Evolutionary conservation across 2,888 invertebrate genomes (phyloP), one percentile per base, ranked within the genome.

Genomic region (Nymphalis polychloros): DNA sequence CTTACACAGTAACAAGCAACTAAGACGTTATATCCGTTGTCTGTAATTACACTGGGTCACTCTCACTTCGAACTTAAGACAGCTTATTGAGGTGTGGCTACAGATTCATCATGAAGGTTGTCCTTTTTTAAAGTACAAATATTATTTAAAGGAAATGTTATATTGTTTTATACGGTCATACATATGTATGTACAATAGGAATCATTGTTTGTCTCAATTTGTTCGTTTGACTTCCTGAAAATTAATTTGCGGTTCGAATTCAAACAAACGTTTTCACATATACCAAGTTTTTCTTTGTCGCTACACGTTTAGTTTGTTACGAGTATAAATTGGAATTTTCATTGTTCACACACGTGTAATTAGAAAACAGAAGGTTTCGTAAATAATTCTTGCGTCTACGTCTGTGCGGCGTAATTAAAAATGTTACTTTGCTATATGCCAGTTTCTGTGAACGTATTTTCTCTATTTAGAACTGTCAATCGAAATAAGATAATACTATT

Each of bases 241-340:
- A 85, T 86, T 84, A 86, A 86, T 88, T 86, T 85, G 87, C 79
- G 85, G 86, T 82, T 76, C 80, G 77, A 77, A 77, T 78, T 83
- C 81, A 80, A 79, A 81, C 78, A 75, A 75, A 79, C 77, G 74
- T 73, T 73, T 76, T 77, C 72, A 67, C 74, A 73, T 72, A 73
- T 73, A 74, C 57, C 76, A 75, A 80, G 79, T 81, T 79, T 79
- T 81, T 82, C 81, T 85, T 81, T 83, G 84, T 84, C 81, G 78
- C 57, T 57, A 79, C 80, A 81, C 82, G 82, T 88, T 86, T 86
- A 82, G 85, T 85, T 81, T 81, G 76, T 76, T 76, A 67, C 60
- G 77, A 80, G 81, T 87, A 87, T 85, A 87, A 88, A 89, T 89
- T 88, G 86, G 82, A 88, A 85, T 87, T 87, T 85, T 84, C 85